phyloP scores from a whole-genome alignment of 2,797 vertebrate genomes.

The Furcifer pardalis region DNA sequence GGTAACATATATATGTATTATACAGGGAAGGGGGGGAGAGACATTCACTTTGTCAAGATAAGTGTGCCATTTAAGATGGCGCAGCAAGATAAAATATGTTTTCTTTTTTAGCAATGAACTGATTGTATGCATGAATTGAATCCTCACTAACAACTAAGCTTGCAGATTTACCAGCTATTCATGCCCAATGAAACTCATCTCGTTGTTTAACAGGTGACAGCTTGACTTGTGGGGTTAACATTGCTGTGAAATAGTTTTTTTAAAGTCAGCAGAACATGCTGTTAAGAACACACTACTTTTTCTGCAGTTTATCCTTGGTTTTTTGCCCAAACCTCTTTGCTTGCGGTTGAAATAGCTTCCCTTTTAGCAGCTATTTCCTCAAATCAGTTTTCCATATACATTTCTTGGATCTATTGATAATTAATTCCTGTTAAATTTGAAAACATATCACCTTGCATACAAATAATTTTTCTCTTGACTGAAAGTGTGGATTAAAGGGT shows the following conservation, averaged over 20 bases:
- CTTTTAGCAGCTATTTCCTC: not conserved
- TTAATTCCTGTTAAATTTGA: not conserved
- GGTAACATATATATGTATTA: conserved; percentile 15
- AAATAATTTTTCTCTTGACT: not conserved
- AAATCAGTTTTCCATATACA: conserved; percentile 1
- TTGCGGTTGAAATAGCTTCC: not conserved
- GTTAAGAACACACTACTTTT: not conserved
- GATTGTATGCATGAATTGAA: not conserved
- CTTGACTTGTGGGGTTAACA: not conserved
- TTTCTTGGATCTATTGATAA: not conserved
- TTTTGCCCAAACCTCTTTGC: not conserved
- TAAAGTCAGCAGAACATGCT: not conserved
- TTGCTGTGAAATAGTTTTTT: not conserved
- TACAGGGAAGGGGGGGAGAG: not conserved
- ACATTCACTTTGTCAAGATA: conserved; percentile 23
- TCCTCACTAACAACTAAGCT: not conserved
- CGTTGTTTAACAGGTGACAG: not conserved
- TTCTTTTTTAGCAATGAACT: not conserved
- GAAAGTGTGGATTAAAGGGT: not conserved
- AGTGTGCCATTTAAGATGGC: not conserved
- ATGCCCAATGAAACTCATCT: not conserved
- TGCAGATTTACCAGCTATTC: not conserved
- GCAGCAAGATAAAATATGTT: not conserved
- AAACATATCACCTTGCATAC: not conserved
- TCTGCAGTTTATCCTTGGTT: not conserved